Percentiles rank a stretch among this genome's conserved stretches.
Evolutionary conservation across 1,140 invertebrate species (phyloP).

Genomic region (Drosophila aff.): DNA sequence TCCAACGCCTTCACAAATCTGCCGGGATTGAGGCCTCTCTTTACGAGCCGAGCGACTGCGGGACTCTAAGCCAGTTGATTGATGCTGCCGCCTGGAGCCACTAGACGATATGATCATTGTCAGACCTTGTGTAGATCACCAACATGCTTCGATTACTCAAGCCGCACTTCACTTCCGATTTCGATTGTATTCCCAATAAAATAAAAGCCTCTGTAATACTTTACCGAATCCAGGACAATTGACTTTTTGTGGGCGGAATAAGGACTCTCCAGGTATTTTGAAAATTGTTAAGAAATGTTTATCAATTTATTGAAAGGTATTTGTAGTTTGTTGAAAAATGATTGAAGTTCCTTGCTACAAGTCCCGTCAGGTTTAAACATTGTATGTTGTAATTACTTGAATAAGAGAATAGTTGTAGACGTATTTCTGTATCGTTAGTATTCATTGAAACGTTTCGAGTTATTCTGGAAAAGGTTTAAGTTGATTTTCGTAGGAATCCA

Average conservation of each 20-base stretch:
- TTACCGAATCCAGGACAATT: background rate
- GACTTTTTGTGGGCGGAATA: background rate
- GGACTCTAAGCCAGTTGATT: slow-evolving; percentile 57
- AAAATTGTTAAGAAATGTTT: slow-evolving; percentile 64
- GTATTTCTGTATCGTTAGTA: slow-evolving; percentile 60
- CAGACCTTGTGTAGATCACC: slow-evolving; percentile 33
- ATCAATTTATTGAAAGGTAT: slow-evolving; percentile 64
- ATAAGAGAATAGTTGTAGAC: slow-evolving; percentile 69
- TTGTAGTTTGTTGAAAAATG: slow-evolving; percentile 69
- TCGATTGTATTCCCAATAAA: slow-evolving; percentile 39
- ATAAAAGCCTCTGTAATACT: slow-evolving; percentile 42
- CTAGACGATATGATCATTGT: slow-evolving; percentile 52
- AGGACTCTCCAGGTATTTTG: slow-evolving; percentile 20
- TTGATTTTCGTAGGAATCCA: slow-evolving; percentile 46
- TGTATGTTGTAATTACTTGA: slow-evolving; percentile 50
- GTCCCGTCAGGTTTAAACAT: slow-evolving; percentile 53
- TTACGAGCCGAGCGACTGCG: slow-evolving; percentile 47
- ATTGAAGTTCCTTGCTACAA: slow-evolving; percentile 70
- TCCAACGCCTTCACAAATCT: slow-evolving; percentile 61
- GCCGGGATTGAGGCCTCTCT: slow-evolving; percentile 69
- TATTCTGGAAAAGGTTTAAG: slow-evolving; percentile 61
- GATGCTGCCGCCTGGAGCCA: slow-evolving; percentile 73
- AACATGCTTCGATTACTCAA: slow-evolving; percentile 50
- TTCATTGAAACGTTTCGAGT: slow-evolving; percentile 64
- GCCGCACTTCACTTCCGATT: slow-evolving; percentile 14